Evolutionary conservation across 2,888 invertebrate species (phyloP), one percentile per base, ranked within the genome.

Genomic region (Drepanosiphum platanoidis): DNA sequence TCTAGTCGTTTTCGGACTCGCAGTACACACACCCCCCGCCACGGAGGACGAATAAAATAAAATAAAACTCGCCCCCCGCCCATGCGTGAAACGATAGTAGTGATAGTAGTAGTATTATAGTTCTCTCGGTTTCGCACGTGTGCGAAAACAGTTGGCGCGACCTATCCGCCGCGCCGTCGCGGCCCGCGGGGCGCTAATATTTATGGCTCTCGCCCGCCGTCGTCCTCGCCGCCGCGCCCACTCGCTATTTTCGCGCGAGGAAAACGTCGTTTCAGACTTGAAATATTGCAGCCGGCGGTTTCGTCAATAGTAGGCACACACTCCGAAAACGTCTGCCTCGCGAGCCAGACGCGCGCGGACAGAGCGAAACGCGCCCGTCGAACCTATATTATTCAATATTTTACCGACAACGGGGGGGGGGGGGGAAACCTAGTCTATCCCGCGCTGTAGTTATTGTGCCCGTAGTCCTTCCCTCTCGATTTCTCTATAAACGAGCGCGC

Each of bases 231-330:
- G 13, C 42, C 46, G n/a, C 4, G 32, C 72, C 18, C 22, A 22
- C 15, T 5, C 39, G 72, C 13, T 9, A n/a, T n/a, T n/a, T 3
- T 15, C 58, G n/a, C n/a, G 58, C 15, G 5, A 22, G 39, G n/a
- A 66, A 66, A 42, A 78, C 64, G 15, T 66, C 32, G 64, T 66
- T 3, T 27, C 66, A 3, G 42, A n/a, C n/a, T 46, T 32, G 79
- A 46, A 79, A 32, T 79, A 79, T 79, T 22, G 32, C n/a, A n/a
- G n/a, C n/a, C 46, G 22, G 66, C 78, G 78, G 66, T 78, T n/a
- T 66, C 42, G 78, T 78, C n/a, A n/a, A n/a, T n/a, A n/a, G 64
- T 22, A 3, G n/a, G 18, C 42, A 27, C 8, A 15, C 15, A 66
- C 64, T 64, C 11, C 22, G 39, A 64, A 77, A 61, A 61, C 22